Conservation (phyloP, 2,113 vertebrate genomes). For the Chaetops frenatus region DNA sequence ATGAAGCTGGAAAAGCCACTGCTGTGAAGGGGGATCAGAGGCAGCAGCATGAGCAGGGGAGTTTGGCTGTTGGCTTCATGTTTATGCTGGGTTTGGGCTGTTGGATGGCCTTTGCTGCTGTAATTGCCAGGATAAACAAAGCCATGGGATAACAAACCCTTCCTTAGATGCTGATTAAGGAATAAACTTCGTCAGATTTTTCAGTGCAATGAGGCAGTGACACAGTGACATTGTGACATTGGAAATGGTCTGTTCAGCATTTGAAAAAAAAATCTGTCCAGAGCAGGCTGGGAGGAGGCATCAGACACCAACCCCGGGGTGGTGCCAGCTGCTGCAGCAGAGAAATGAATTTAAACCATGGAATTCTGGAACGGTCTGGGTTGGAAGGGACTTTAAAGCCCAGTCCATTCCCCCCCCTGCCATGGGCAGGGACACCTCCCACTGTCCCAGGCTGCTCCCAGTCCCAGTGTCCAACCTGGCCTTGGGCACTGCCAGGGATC, state of each 20-base stretch:
- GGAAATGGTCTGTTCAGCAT: not conserved
- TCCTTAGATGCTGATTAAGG: not conserved
- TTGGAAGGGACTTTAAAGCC: rapidly evolving
- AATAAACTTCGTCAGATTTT: not conserved
- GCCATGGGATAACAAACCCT: not conserved
- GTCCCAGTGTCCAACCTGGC: rapidly evolving
- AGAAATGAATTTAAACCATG: not conserved
- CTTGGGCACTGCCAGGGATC: not conserved
- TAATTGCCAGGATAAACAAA: not conserved
- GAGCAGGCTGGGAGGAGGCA: not conserved
- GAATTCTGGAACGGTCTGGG: not conserved
- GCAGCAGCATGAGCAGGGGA: not conserved
- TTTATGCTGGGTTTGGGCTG: not conserved
- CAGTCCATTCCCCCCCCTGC: rapidly evolving
- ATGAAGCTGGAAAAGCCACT: not conserved
- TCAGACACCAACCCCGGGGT: not conserved
- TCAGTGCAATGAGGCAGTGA: not conserved
- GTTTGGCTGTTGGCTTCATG: not conserved
- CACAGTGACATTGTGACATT: rapidly evolving
- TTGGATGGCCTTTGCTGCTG: not conserved
- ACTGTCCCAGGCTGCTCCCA: not conserved
- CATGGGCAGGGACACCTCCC: not conserved
- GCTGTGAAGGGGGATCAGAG: not conserved
- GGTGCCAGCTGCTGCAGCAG: not conserved
- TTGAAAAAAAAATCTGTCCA: not conserved